Evolutionary conservation across 2,888 invertebrate species (phyloP).

Genomic region (Apodemia zela): DNA sequence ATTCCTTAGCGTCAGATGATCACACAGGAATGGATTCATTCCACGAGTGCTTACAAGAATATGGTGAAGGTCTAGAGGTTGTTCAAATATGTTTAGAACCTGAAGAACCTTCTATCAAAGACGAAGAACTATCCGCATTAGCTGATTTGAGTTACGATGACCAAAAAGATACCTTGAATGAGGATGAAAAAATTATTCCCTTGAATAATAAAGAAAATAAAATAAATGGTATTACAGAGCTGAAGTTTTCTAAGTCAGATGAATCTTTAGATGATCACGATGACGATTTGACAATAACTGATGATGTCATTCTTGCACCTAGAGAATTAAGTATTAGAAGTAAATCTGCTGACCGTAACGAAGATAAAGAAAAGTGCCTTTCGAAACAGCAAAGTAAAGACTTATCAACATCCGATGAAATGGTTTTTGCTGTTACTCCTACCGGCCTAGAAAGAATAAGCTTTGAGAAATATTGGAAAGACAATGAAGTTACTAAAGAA

Average conservation of each 20-base stretch:
- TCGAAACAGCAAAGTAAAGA: conserved; percentile 75
- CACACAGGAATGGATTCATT: conserved; percentile 83
- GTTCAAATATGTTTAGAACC: conserved; percentile 83
- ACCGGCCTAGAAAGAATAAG: conserved; percentile 75
- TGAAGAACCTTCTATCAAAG: conserved; percentile 77
- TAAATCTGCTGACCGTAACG: conserved; percentile 51
- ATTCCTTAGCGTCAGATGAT: conserved; percentile 81
- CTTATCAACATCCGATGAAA: conserved; percentile 75
- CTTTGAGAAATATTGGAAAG: conserved; percentile 74
- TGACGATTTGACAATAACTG: conserved; percentile 74
- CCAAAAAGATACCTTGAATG: conserved; percentile 39
- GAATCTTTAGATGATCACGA: conserved; percentile 69
- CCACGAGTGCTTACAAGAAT: conserved; percentile 83
- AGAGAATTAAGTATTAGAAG: conserved; percentile 62
- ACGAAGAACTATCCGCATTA: conserved; percentile 69
- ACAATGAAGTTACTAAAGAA: conserved; percentile 50
- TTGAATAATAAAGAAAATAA: conserved; percentile 42
- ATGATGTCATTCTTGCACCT: conserved; percentile 64
- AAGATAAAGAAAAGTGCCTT: conserved; percentile 47
- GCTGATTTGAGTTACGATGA: conserved; percentile 71
- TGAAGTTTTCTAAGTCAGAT: conserved; percentile 64
- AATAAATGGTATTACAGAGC: conserved; percentile 50
- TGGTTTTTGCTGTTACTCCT: conserved; percentile 76
- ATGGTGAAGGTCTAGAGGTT: conserved; percentile 82
- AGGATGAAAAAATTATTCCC: conserved; percentile 30